Base-by-base conservation (phyloP, 2,113 vertebrate species). In the Cynoglossus semilaevis region DNA sequence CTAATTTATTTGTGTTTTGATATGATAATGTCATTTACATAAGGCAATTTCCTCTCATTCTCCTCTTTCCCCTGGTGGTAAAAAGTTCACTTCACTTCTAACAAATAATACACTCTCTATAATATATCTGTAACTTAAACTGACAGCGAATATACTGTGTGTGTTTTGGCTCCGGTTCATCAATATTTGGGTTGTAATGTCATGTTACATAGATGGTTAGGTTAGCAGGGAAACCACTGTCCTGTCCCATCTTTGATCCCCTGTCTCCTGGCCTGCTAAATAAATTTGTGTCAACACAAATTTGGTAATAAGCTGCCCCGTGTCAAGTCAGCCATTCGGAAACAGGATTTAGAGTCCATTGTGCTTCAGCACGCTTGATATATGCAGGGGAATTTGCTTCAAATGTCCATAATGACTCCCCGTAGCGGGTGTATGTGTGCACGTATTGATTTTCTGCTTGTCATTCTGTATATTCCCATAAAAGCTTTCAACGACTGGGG, bases 271-370 rank as follows among this genome's bases (percentile, higher is more conserved):
- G 58, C 64, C 71, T 76, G 79, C 74, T 74, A 58, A 63, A 58
- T 67, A 70, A 80, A 80, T 84, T 59, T 66, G 72, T 78, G 75
- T 76, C 65, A 76, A 76, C 79, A 67, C 72, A 58, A 74, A 29
- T 29, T 29, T 53, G 68, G 55, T 74, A 67, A 66, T 74, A 83
- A 76, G 78, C 78, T 49, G 45, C 11, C 41, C 66, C 45, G 35
- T 63, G 75, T 85, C 84, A 83, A 76, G 72, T 77, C 81, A 80
- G 52, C 60, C 76, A 41, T 76, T 72, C 41, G 57, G 69, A 77
- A 87, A 79, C 76, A 62, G 83, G 81, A 87, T 89, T 83, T 85
- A 79, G 66, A 68, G 58, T 68, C 80, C 43, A 76, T 85, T 86
- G 72, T 88, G 76, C 58, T 77, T 58, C 61, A 15, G 67, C 80